Percentiles rank a stretch among this genome's conserved stretches.
Evolutionary conservation across 2,113 vertebrate genomes (phyloP).

Genomic region (Jacana jacana): DNA sequence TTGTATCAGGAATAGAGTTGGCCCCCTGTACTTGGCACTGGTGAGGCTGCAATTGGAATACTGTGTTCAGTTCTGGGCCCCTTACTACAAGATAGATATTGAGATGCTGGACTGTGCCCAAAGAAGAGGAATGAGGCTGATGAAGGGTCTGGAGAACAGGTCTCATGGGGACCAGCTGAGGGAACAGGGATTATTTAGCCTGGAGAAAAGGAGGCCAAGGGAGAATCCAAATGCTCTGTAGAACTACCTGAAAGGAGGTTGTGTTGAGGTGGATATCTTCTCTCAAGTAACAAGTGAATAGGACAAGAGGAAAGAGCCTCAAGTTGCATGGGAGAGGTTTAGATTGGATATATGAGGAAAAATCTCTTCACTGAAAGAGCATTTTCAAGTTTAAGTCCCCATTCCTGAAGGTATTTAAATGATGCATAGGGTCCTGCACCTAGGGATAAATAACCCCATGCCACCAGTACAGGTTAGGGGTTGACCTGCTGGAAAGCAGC

Average conservation of each 20-base stretch:
- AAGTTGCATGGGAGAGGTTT: not conserved
- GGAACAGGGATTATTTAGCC: not conserved
- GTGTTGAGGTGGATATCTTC: not conserved
- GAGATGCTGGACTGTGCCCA: not conserved
- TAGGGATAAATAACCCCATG: not conserved
- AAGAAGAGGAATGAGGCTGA: not conserved
- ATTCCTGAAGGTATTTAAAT: not conserved
- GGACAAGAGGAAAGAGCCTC: not conserved
- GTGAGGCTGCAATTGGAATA: not conserved
- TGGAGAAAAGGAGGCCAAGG: not conserved
- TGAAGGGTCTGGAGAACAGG: not conserved
- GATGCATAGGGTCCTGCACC: not conserved
- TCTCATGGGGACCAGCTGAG: not conserved
- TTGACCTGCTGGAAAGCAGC: not conserved
- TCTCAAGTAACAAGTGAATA: not conserved
- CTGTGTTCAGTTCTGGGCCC: not conserved
- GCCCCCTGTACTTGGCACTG: not conserved
- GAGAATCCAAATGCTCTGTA: not conserved
- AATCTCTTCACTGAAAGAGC: not conserved
- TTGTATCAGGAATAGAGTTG: not conserved
- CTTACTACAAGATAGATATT: not conserved
- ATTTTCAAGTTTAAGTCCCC: not conserved
- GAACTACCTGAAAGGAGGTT: not conserved
- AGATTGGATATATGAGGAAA: not conserved
- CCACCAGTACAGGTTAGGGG: not conserved